Conservation (phyloP, 2,113 vertebrate genomes). For the Motacilla alba region DNA sequence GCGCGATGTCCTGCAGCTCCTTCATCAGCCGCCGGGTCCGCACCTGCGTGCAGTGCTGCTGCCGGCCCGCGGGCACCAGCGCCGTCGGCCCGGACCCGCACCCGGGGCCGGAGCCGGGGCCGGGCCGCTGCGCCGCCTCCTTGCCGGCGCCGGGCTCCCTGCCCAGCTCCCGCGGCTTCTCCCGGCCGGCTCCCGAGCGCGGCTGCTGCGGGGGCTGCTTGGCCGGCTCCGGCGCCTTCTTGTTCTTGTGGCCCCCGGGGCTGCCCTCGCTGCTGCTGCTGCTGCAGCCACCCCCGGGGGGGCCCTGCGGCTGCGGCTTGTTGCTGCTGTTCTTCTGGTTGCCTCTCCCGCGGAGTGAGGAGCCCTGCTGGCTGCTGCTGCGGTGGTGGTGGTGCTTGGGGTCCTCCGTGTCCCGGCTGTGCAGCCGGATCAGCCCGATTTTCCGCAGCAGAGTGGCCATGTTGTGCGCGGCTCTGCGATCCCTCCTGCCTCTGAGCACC, state of each 20-base stretch:
- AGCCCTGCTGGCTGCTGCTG: conserved; percentile 80
- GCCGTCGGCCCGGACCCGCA: conserved; percentile 67
- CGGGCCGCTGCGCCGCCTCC: conserved; percentile 74
- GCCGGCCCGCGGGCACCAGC: conserved; percentile 83
- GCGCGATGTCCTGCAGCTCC: conserved; percentile 97
- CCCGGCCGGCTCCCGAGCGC: conserved; percentile 17
- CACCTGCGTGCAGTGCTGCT: conserved; percentile 96
- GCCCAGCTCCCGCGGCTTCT: conserved; percentile 74
- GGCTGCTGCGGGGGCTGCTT: conserved; percentile 74
- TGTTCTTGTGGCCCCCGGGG: conserved; percentile 64
- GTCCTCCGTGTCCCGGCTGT: conserved; percentile 96
- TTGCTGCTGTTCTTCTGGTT: conserved; percentile 85
- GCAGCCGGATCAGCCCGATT: conserved; percentile 95
- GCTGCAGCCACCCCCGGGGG: conserved; percentile 71
- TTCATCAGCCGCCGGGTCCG: conserved; percentile 97
- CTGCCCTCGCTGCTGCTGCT: conserved; percentile 75
- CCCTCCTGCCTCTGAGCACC: neutral
- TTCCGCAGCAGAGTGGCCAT: conserved; percentile 98
- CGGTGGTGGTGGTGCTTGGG: conserved; percentile 87
- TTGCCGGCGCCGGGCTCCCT: conserved; percentile 29
- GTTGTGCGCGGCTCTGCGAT: conserved; percentile 29
- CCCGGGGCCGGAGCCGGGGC: conserved; percentile 68
- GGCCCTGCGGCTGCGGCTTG: conserved; percentile 80
- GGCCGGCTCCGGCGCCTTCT: conserved; percentile 80
- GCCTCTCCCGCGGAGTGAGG: conserved; percentile 86